Evolutionary conservation across 1,140 invertebrate genomes (phyloP).

Genomic region (Tachypleus tridentatus): DNA sequence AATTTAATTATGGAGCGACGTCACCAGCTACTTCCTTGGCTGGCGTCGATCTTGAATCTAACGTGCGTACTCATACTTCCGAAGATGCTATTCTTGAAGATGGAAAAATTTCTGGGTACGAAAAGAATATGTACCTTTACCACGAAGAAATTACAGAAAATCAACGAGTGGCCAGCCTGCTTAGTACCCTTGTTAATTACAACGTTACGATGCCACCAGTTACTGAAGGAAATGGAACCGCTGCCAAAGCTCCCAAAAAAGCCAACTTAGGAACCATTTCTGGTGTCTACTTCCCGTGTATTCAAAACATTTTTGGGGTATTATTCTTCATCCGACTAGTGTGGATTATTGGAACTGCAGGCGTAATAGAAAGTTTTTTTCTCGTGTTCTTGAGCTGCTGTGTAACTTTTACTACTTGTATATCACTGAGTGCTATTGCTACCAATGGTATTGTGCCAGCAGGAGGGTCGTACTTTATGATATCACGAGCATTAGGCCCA

Average conservation of each 20-base stretch:
- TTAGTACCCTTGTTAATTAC: constrained; percentile 82
- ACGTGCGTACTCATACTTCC: too few species aligned
- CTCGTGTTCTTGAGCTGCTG: constrained; percentile 90
- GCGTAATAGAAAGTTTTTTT: constrained; percentile 79
- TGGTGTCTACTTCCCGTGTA: constrained; percentile 95
- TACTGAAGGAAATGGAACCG: constrained; percentile 52
- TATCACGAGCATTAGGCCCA: constrained; percentile 91
- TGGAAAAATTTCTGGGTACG: too few species aligned
- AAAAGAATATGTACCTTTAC: too few species aligned
- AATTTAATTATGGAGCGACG: too few species aligned
- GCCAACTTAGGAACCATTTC: constrained; percentile 84
- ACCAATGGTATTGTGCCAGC: constrained; percentile 98
- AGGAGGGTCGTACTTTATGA: constrained; percentile 99
- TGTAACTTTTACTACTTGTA: constrained; percentile 44
- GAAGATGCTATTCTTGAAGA: too few species aligned
- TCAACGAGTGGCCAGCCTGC: constrained; percentile 68
- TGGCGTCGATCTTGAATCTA: too few species aligned
- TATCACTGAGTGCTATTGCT: constrained; percentile 98
- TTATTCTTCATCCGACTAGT: constrained; percentile 98
- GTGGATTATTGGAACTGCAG: constrained; percentile 98
- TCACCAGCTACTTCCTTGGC: too few species aligned
- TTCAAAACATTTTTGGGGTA: constrained; percentile 99
- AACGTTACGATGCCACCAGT: constrained; percentile 80
- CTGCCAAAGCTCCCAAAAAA: constrained; percentile 24
- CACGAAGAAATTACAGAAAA: constrained; percentile 68